Conservation (phyloP, 2,113 vertebrate genomes). For the Ictidomys tridecemlineatus region DNA sequence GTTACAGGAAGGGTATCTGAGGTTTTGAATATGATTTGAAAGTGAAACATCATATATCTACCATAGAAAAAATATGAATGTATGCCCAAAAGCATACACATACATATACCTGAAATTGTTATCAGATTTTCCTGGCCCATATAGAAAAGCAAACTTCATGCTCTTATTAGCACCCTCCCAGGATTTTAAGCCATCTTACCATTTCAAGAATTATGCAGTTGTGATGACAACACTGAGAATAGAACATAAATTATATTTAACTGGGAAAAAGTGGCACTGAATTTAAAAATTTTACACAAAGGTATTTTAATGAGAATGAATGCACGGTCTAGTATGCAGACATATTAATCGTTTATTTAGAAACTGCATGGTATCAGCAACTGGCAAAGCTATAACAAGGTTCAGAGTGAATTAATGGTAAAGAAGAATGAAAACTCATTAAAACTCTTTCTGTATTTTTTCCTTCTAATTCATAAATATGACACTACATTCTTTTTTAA, state of each 20-base stretch:
- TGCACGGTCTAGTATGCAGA: not conserved
- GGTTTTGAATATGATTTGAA: constrained; percentile 19
- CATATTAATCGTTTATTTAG: constrained; percentile 3
- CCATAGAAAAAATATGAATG: not conserved
- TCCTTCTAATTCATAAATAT: constrained; percentile 39
- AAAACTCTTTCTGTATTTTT: not conserved
- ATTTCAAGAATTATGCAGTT: constrained; percentile 27
- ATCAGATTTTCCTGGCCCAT: not conserved
- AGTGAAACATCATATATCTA: not conserved
- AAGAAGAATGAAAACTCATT: constrained; percentile 15
- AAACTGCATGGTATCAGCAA: not conserved
- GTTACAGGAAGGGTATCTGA: not conserved
- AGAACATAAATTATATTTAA: constrained; percentile 26
- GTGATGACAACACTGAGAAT: constrained; percentile 53
- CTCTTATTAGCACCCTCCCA: not conserved
- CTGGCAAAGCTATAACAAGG: not conserved
- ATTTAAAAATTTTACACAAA: constrained; percentile 31
- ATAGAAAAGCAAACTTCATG: not conserved
- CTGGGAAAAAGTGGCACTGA: not conserved
- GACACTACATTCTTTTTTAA: not conserved
- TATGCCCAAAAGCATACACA: not conserved
- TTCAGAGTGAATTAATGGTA: constrained; percentile 1
- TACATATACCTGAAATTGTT: not conserved
- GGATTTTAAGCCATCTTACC: constrained; percentile 20
- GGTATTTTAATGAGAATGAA: constrained; percentile 47